A percentile compares a stretch with the other conserved stretches of the same genome.
Evolutionary conservation across 2,797 vertebrate genomes (phyloP).

Genomic region (Acridotheres tristis): DNA sequence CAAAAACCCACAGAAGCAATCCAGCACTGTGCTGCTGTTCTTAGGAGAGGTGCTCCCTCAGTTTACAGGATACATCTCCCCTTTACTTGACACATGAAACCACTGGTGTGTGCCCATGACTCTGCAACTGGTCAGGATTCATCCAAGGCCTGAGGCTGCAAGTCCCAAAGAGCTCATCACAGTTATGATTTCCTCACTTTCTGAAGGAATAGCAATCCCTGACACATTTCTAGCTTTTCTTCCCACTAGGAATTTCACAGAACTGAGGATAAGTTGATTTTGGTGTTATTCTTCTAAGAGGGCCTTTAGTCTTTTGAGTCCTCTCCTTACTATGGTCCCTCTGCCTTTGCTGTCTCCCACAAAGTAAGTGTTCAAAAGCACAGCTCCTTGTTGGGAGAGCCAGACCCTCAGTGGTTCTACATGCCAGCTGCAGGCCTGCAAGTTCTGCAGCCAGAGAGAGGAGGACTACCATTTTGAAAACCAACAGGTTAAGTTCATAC

Average conservation of each 20-base stretch:
- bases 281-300: background rate
- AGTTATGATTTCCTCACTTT: background rate
- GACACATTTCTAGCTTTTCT: background rate
- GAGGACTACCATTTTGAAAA: background rate
- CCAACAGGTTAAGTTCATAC: background rate
- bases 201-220: background rate
- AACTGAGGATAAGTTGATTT: background rate
- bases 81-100: background rate
- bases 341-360: background rate
- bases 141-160: background rate
- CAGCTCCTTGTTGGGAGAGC: background rate
- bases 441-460: background rate
- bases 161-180: background rate
- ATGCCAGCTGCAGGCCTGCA: background rate
- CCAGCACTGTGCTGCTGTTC: background rate
- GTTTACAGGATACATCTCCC: background rate
- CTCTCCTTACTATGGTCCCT: background rate
- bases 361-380: background rate
- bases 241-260: background rate
- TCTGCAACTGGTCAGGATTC: background rate
- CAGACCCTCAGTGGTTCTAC: background rate
- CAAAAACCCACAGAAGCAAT: background rate
- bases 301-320: background rate
- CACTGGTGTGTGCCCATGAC: background rate
- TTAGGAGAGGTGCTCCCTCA: background rate